A percentile compares a stretch with the other conserved stretches of the same genome.
Conservation (phyloP, 1,140 invertebrate species). For the Danaus plexippus region DNA sequence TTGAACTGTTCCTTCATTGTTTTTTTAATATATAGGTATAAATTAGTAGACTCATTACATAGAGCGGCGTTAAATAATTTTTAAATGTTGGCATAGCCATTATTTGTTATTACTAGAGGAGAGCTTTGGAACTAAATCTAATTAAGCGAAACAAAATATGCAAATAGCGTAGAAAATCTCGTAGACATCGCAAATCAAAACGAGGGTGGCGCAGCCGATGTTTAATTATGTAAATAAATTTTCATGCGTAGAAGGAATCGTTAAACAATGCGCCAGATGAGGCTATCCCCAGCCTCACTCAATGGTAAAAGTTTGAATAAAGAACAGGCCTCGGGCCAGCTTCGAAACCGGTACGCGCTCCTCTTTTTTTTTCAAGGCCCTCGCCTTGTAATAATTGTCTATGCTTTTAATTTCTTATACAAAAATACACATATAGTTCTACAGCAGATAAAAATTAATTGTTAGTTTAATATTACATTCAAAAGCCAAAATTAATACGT, state of each 20-base stretch:
- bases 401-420: constrained; percentile 19
- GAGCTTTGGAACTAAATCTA: constrained; percentile 33
- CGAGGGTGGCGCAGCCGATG: constrained; percentile 45
- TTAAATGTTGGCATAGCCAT: no score
- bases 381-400: constrained; percentile 21
- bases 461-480: no score
- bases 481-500: no score
- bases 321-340: constrained; percentile 48
- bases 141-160: constrained; percentile 60
- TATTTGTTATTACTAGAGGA: constrained; percentile 7
- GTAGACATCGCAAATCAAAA: constrained; percentile 64
- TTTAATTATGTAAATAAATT: constrained; percentile 70
- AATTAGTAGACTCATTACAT: no score
- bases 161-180: constrained; percentile 52
- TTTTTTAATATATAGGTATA: no score
- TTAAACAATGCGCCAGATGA: constrained; percentile 65
- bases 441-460: no score
- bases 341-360: constrained; percentile 34
- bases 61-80: no score
- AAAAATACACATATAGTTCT: constrained; percentile 4
- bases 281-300: constrained; percentile 35
- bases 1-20: no score
- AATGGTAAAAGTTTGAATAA: constrained; percentile 59
- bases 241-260: constrained; percentile 60
- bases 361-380: constrained; percentile 35